A percentile compares a stretch with the other conserved stretches of the same genome.
Conservation (phyloP, 2,888 invertebrate genomes). For the Euplagia quadripunctaria region DNA sequence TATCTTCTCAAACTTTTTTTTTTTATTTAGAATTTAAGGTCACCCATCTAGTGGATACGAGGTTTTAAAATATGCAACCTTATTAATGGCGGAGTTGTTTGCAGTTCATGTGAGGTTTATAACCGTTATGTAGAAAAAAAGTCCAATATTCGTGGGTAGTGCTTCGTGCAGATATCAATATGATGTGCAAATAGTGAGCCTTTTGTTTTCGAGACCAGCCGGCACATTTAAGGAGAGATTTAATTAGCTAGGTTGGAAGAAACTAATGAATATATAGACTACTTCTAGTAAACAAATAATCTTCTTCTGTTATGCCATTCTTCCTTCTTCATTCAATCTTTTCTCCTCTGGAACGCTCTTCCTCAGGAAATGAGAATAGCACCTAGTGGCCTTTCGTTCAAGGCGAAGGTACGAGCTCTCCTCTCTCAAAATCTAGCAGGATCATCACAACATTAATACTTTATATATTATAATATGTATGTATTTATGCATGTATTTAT, state of each 20-base stretch:
- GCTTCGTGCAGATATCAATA: background rate
- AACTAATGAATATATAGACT: background rate
- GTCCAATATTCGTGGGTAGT: background rate
- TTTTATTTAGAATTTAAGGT: background rate
- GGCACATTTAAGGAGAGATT: background rate
- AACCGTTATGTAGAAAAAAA: constrained; percentile 40
- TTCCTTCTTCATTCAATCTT: too few relatives aligned
- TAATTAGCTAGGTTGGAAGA: background rate
- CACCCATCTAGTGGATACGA: background rate
- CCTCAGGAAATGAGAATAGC: too few relatives aligned
- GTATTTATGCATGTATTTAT: too few relatives aligned
- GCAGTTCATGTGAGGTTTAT: constrained; percentile 26
- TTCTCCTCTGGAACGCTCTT: too few relatives aligned
- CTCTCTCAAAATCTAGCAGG: too few relatives aligned
- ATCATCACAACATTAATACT: too few relatives aligned
- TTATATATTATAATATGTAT: too few relatives aligned
- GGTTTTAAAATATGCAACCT: constrained; percentile 2
- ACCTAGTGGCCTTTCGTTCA: too few relatives aligned
- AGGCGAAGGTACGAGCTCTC: too few relatives aligned
- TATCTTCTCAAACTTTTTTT: too few relatives aligned
- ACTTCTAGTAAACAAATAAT: background rate
- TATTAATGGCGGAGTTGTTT: constrained; percentile 35
- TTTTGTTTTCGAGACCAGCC: background rate
- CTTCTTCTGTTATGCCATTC: too few relatives aligned
- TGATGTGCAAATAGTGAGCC: background rate